Evolutionary conservation across 1,140 invertebrate genomes (phyloP).

Genomic region (Adoxophyes honmai): DNA sequence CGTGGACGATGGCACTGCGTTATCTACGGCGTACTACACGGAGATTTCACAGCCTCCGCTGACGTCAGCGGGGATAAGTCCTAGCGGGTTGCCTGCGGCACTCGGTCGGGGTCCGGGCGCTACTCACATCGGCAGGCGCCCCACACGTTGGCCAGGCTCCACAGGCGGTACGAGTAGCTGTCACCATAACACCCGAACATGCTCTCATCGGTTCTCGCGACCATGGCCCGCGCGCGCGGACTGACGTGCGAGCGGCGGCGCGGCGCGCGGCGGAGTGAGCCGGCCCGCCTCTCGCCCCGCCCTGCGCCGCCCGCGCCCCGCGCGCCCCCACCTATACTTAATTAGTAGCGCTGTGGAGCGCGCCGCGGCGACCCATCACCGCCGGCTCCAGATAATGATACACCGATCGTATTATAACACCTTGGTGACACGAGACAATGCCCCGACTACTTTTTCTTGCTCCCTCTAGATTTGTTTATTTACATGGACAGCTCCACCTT

Average conservation of each 20-base stretch:
- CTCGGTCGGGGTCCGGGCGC: slow-evolving; percentile 29
- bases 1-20: slow-evolving; percentile 19
- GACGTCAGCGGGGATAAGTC: slow-evolving; percentile 42
- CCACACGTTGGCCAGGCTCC: slow-evolving; percentile 84
- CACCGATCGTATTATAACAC: slow-evolving; percentile 22
- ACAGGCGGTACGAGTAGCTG: slow-evolving; percentile 84
- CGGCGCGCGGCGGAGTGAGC: slow-evolving; percentile 60
- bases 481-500: slow-evolving; percentile 49
- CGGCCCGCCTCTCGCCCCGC: slow-evolving; percentile 53
- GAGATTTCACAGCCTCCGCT: slow-evolving; percentile 44
- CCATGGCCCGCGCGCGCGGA: slow-evolving; percentile 77
- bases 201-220: slow-evolving; percentile 80
- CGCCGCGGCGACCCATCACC: slow-evolving; percentile 27
- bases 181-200: slow-evolving; percentile 83
- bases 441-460: slow-evolving; percentile 5
- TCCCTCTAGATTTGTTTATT: slow-evolving; percentile 38
- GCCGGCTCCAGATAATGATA: slow-evolving; percentile 21
- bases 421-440: slow-evolving; percentile 8
- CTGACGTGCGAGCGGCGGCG: slow-evolving; percentile 44
- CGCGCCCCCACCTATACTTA: slow-evolving; percentile 54
- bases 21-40: slow-evolving; percentile 34
- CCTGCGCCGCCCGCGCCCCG: slow-evolving; percentile 46
- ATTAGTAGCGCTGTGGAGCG: slow-evolving; percentile 43
- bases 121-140: slow-evolving; percentile 83
- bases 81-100: slow-evolving; percentile 12